Base-by-base conservation (phyloP, 2,113 vertebrate species). In the Ctenodactylus gundi region DNA sequence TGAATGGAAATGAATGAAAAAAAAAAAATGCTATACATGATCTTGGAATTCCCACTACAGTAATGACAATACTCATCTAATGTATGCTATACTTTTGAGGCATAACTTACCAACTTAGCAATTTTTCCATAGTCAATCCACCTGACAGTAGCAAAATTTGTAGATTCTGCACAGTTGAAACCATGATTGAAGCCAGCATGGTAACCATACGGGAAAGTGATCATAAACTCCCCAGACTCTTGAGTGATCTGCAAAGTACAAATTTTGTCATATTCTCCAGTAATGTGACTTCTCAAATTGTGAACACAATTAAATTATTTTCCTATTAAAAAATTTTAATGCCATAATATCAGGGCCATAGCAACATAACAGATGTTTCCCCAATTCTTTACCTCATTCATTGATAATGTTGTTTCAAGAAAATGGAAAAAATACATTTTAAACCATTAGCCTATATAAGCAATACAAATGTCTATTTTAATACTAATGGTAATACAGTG, bases 81-180 rank as follows among this genome's bases (percentile, higher is more conserved):
- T 36, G 91, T 94, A 85, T 0, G 0, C 31, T 80, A 85, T 46
- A 75, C 3, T 93, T 97, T 49, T 96, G 51, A 87, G 92, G 0
- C 44, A 68, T 60, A 89, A 98, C 98, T 98, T 97, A 99, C 98
- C 98, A 98, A 70, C 95, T 99, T 99, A 98, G 99, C 99, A 83
- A 99, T 97, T 97, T 99, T 99, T 92, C 99, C 99, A 93, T 99
- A 99, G 98, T 99, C 99, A 96, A 99, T 99, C 99, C 99, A 99
- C 96, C 99, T 98, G 77, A 99, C 90, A 31, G 98, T 99, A 95
- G 99, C 99, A 97, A 99, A 99, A 97, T 99, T 99, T 93, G 99
- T 99, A 96, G 99, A 99, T 94, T 99, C 99, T 0, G 99, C 99
- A 97, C 99, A 99, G 98, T 99, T 99, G 98, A 99, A 99, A 88